These are phyloP conservation scores for Mythimna ferrago DNA, from an alignment of 2,888 invertebrate genomes.

Conservation along the genomic window DNA sequence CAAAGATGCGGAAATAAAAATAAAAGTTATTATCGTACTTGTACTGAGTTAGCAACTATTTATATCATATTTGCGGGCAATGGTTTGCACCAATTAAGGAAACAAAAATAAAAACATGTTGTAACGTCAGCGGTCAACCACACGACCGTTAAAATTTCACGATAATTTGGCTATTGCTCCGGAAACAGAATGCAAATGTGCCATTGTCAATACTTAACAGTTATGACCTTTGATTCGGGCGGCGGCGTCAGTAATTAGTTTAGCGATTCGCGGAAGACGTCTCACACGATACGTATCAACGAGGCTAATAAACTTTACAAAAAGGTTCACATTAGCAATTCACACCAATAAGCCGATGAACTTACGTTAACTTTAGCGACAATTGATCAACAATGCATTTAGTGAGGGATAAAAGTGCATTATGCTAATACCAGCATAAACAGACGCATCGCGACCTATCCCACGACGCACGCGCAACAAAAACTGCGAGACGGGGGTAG, in stretches of 20 bases:
- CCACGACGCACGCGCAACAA: constrained; percentile 86
- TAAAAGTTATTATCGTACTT: constrained; percentile 6
- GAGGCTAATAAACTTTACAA: constrained; percentile 72
- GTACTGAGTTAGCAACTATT: constrained; percentile 39
- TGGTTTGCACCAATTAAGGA: constrained; percentile 38
- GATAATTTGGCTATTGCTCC: constrained; percentile 85
- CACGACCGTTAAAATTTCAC: constrained; percentile 82
- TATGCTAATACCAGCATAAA: constrained; percentile 91
- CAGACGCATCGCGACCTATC: constrained; percentile 85
- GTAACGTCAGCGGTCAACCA: constrained; percentile 80
- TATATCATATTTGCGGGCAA: constrained; percentile 44
- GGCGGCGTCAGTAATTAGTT: constrained; percentile 73
- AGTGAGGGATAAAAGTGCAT: constrained; percentile 80
- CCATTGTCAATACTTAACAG: constrained; percentile 83
- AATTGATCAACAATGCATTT: constrained; percentile 80
- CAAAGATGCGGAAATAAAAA: constrained; percentile 25
- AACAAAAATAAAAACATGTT: constrained; percentile 54
- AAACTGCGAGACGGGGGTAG: constrained; percentile 86
- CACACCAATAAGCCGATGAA: constrained; percentile 57
- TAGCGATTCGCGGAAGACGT: constrained; percentile 78
- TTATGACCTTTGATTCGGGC: constrained; percentile 81
- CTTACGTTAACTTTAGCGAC: constrained; percentile 71
- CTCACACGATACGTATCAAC: constrained; percentile 47
- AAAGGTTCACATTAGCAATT: constrained; percentile 63
- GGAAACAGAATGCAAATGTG: constrained; percentile 87